phyloP scores from a whole-genome alignment of 2,797 vertebrate genomes.

The Spondyliosoma cantharus region DNA sequence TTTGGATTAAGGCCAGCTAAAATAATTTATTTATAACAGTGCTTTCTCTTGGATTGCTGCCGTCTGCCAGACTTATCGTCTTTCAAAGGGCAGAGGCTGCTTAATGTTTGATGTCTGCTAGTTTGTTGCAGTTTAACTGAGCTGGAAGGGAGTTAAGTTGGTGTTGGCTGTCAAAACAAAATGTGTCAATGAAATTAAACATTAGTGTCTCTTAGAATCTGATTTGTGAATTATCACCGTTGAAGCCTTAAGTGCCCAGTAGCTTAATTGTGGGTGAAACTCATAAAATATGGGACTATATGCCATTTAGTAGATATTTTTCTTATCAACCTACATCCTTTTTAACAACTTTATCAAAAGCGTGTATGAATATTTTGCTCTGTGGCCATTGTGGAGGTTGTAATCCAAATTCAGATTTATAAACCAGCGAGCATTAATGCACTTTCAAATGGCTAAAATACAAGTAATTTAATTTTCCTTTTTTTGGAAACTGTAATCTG shows the following conservation, averaged over 20 bases:
- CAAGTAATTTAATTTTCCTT: not conserved
- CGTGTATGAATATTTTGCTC: not conserved
- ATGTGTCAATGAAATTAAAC: conserved; percentile 12
- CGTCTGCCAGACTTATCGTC: conserved; percentile 43
- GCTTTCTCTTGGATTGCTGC: conserved; percentile 35
- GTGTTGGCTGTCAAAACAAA: conserved; percentile 20
- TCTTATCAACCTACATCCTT: not conserved
- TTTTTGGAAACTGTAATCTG: not conserved
- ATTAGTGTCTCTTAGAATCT: not conserved
- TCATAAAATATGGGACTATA: not conserved
- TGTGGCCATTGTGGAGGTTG: not conserved
- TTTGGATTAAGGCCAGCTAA: conserved; percentile 27
- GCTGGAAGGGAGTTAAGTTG: conserved; percentile 11
- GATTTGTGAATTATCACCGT: conserved; percentile 18
- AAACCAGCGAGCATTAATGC: not conserved
- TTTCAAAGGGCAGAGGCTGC: conserved; percentile 37
- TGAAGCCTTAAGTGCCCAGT: not conserved
- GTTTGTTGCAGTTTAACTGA: conserved; percentile 46
- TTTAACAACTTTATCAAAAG: not conserved
- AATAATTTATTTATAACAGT: conserved; percentile 52
- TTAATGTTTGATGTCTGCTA: conserved; percentile 50
- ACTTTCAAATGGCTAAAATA: not conserved
- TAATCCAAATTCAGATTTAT: not conserved
- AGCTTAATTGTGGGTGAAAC: not conserved
- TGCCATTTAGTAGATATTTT: not conserved